A percentile compares a stretch with the other conserved stretches of the same genome.
Conservation (phyloP, 2,888 invertebrate genomes). For the Megalurothrips usitatus region DNA sequence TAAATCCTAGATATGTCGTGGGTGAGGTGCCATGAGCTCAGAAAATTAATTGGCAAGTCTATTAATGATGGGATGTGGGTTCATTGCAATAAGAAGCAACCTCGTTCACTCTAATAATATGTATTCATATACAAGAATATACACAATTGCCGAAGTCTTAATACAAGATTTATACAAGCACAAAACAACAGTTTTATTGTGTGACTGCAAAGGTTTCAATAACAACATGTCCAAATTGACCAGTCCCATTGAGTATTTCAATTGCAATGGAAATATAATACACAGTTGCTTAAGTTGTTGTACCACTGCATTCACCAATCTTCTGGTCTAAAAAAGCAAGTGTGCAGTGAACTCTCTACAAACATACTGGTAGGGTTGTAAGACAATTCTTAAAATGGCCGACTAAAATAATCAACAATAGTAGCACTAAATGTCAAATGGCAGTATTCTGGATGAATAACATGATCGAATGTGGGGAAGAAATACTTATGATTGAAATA, state of each 20-base stretch:
- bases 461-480: no score
- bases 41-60: not conserved
- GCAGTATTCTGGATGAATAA: not conserved
- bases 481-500: no score
- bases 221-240: constrained; percentile 21
- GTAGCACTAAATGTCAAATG: not conserved
- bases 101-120: constrained; percentile 18
- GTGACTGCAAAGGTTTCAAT: not conserved
- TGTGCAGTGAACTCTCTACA: constrained; percentile 6
- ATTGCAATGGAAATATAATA: not conserved
- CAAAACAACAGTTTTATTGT: not conserved
- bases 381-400: not conserved
- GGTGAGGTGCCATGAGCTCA: no score
- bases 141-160: constrained; percentile 25
- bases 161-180: constrained; percentile 18
- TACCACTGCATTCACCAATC: not conserved
- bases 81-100: not conserved
- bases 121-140: constrained; percentile 25
- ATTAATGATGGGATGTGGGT: not conserved
- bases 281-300: not conserved
- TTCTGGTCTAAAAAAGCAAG: constrained; percentile 14
- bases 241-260: constrained; percentile 12
- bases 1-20: no score
- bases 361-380: not conserved
- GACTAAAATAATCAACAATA: not conserved